A percentile compares a stretch with the other conserved stretches of the same genome.
Conservation (phyloP, 2,888 invertebrate species). For the Hoplodrina blanda region DNA sequence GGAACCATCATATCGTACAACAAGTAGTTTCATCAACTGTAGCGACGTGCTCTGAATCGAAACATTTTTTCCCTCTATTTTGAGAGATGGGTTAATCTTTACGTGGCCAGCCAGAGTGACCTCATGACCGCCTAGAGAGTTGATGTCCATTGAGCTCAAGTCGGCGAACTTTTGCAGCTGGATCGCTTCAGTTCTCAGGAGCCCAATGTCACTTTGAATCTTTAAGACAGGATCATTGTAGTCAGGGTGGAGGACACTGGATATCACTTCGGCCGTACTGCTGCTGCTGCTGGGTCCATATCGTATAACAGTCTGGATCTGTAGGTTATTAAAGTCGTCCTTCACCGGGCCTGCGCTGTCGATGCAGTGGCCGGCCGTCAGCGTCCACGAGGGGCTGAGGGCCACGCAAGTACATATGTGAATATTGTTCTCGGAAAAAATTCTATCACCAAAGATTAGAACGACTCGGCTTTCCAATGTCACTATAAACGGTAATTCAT, state of each 20-base stretch:
- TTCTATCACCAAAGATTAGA: slow-evolving; percentile 6
- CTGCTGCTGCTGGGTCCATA: slow-evolving; percentile 26
- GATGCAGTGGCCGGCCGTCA: slow-evolving; percentile 50
- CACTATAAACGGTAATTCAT: slow-evolving; percentile 43
- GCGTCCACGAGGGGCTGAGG: slow-evolving; percentile 28
- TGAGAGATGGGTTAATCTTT: slow-evolving; percentile 4
- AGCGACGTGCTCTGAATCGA: neutral
- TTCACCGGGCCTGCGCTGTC: slow-evolving; percentile 24
- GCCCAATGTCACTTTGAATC: slow-evolving; percentile 42
- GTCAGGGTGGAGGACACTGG: slow-evolving; percentile 30
- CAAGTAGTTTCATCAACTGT: slow-evolving; percentile 7
- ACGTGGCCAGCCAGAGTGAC: slow-evolving; percentile 26
- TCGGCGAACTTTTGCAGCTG: slow-evolving; percentile 21
- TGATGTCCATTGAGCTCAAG: slow-evolving; percentile 40
- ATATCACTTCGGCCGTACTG: slow-evolving; percentile 22
- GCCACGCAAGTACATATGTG: slow-evolving; percentile 42
- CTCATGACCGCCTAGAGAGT: slow-evolving; percentile 16
- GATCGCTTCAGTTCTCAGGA: slow-evolving; percentile 35
- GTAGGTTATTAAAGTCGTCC: slow-evolving; percentile 27
- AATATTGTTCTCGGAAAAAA: slow-evolving; percentile 22
- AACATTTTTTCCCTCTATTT: neutral
- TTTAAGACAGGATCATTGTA: slow-evolving; percentile 21
- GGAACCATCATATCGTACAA: slow-evolving; percentile 34
- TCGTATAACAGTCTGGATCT: slow-evolving; percentile 35
- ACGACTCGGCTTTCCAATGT: slow-evolving; percentile 45